Evolutionary conservation across 1,140 invertebrate species (phyloP).

Genomic region (Drosophila pseudoobscura): DNA sequence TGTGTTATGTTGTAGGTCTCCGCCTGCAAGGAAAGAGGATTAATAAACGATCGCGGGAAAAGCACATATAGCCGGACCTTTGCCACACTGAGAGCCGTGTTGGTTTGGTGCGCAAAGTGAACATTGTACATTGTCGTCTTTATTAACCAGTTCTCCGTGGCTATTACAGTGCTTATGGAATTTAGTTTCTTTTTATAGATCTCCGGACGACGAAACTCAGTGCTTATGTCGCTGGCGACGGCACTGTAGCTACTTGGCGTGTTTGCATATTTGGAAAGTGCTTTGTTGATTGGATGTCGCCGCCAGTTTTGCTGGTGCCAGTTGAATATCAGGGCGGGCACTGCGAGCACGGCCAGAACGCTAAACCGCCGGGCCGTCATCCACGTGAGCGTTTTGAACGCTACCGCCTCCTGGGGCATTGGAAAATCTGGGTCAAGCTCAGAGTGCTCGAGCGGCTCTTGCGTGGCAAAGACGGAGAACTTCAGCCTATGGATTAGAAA

Average conservation of each 20-base stretch:
- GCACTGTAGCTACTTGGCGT: constrained; percentile 86
- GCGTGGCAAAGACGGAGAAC: constrained; percentile 83
- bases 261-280: constrained; percentile 87
- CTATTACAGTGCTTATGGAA: constrained; percentile 88
- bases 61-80: constrained; percentile 83
- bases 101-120: constrained; percentile 90
- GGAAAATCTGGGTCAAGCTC: constrained; percentile 82
- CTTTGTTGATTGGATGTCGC: constrained; percentile 90
- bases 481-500: constrained; percentile 84
- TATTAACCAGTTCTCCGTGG: constrained; percentile 95
- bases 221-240: constrained; percentile 90
- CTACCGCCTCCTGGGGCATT: constrained; percentile 80
- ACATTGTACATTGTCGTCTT: constrained; percentile 91
- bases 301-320: constrained; percentile 89
- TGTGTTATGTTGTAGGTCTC: constrained; percentile 89
- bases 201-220: constrained; percentile 87
- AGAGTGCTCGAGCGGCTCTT: constrained; percentile 67
- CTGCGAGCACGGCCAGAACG: constrained; percentile 73
- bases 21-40: constrained; percentile 83
- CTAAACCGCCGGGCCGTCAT: constrained; percentile 83
- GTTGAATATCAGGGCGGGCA: constrained; percentile 84
- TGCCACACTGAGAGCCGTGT: constrained; percentile 89
- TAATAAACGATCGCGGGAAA: neutral
- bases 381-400: constrained; percentile 82
- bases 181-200: constrained; percentile 86